Base-by-base conservation (phyloP, 1,140 invertebrate genomes). In the Dendrolimus punctatus region DNA sequence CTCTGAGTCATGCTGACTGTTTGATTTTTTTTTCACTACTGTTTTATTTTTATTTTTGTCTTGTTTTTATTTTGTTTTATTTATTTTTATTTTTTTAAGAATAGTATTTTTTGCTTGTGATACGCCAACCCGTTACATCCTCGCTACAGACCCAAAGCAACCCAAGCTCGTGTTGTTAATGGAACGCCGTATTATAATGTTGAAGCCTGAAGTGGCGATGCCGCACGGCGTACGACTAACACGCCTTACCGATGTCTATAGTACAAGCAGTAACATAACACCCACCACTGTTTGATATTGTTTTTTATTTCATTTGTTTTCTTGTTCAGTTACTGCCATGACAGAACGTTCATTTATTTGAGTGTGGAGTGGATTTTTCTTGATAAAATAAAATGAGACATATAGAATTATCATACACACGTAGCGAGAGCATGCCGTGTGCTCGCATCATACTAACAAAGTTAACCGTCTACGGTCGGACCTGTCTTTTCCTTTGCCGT, bases 1-100 rank as follows among this genome's bases (percentile, higher is more conserved):
- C 73, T 80, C 59, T 77, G 64, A 87, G 82, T 85, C 83, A 85
- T 83, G 85, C 81, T 87, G 81, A 85, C 85, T 87, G 80, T 87
- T 85, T 87, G 79, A 80, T 79, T 87, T 73, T 64, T 66, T 57
- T 72, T 76, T 81, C 57, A 44, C 45, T 23, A 55, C 57, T 59
- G 58, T 53, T 56, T 69, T 71, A 69, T 69, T 72, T 71, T 73
- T 71, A 68, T 76, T 71, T 73, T 71, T 77, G 61, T 79, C 60
- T 81, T 66, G 80, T 69, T 76, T 62, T 76, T 64, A 64, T 74
- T 71, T 69, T 71, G 75, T 60, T 71, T 69, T 73, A 75, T 62
- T 72, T 71, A 65, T 66, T 68, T 78, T 73, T 62, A 73, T 38
- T 51, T 23, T 51, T 44, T 43, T 38, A 44, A 67, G 69, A 76